Evolutionary conservation across 1,140 invertebrate genomes (phyloP), one percentile per base, ranked within the genome.

Genomic region (Mamestra configurata): DNA sequence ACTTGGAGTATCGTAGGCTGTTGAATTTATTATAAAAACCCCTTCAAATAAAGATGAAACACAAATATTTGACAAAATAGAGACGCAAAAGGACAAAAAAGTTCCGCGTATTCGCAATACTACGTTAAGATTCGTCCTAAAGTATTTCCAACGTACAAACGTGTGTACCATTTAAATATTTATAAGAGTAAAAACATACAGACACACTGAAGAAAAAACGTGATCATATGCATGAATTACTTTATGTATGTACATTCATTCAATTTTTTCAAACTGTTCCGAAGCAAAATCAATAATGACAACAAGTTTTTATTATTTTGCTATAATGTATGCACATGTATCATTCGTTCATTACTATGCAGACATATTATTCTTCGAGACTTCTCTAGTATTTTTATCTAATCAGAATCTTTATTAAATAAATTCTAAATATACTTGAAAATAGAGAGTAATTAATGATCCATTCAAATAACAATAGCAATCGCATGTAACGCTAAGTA

Each of bases 181-280:
- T 49, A 70, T 70, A 49, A 27, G 43, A 49, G 43, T 49, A 46
- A 70, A 70, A 70, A 49, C 66, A 70, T 49, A 70, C 31, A 61
- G 59, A 61, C 66, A 46, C 37, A 70, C 10, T 15, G 22, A 27
- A 46, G 66, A 11, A 66, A 66, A 66, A 66, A 22, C 35, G 35
- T 59, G 35, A 40, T 22, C 35, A 20, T 66, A 40, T 40, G 35
- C 35, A 66, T 66, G 35, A 66, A 40, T 40, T 40, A 66, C 18
- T 20, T 66, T 66, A 40, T 66, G 61, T 40, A 66, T 66, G 61
- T 37, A 66, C 61, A 66, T 66, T 40, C 61, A 66, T 66, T 40
- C 18, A 66, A 10, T 40, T 66, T 59, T 64, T 66, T 66, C 35
- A 40, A 43, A 40, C 61, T 66, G 18, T 40, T 18, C 35, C 61